Conservation (phyloP, 2,113 vertebrate species). For the Ochotona princeps region DNA sequence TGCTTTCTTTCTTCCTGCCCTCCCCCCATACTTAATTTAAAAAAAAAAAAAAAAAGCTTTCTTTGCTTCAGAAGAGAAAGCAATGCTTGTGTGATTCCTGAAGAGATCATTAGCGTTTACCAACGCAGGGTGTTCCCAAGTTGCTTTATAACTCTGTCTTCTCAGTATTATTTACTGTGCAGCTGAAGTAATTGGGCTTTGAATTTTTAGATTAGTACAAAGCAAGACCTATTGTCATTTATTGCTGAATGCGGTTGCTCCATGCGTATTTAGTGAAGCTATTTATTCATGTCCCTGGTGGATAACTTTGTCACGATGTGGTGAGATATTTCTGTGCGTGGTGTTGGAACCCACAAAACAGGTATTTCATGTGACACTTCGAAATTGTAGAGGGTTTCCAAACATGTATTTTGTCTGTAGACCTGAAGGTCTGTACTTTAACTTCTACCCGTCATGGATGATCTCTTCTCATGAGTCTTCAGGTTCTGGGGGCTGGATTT, state of each 20-base stretch:
- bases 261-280: conserved; percentile 75
- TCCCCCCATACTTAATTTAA: conserved; percentile 53
- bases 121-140: conserved; percentile 65
- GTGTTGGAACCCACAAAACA: conserved; percentile 57
- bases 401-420: conserved; percentile 45
- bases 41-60: conserved; percentile 17
- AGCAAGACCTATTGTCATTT: conserved; percentile 79
- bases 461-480: background rate
- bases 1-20: background rate
- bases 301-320: conserved; percentile 68
- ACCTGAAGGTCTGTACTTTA: conserved; percentile 37
- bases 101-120: conserved; percentile 70
- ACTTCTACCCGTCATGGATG: conserved; percentile 43
- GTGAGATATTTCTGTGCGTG: conserved; percentile 62
- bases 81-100: conserved; percentile 66
- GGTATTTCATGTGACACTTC: conserved; percentile 59
- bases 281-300: conserved; percentile 74
- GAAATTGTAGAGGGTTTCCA: conserved; percentile 61
- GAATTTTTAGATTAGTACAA: conserved; percentile 74
- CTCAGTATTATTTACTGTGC: conserved; percentile 70
- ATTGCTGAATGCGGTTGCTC: conserved; percentile 70
- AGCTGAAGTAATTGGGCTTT: conserved; percentile 76
- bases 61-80: conserved; percentile 61
- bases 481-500: conserved; percentile 18
- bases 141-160: conserved; percentile 51